phyloP scores from a whole-genome alignment of 2,888 invertebrate species.

The Pasiphila rectangulata region DNA sequence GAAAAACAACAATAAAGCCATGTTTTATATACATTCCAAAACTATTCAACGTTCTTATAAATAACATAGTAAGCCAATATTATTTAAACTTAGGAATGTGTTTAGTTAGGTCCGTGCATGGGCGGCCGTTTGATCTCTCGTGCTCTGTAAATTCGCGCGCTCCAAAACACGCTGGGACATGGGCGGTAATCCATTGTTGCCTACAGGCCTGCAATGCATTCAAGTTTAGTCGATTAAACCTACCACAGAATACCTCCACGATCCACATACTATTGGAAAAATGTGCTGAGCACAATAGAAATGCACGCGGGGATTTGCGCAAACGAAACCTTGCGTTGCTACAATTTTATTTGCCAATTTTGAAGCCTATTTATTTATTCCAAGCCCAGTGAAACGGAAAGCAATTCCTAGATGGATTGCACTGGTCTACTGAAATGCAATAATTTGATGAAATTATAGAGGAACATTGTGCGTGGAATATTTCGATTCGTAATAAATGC shows the following conservation, averaged over 20 bases:
- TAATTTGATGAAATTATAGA: constrained; percentile 10
- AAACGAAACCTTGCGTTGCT: constrained; percentile 45
- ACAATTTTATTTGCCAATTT: constrained; percentile 35
- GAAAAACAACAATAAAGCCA: neutral
- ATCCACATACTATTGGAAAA: constrained; percentile 51
- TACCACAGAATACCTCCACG: constrained; percentile 53
- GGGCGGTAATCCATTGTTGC: constrained; percentile 56
- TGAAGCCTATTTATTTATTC: constrained; percentile 29
- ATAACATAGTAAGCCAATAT: constrained; percentile 25
- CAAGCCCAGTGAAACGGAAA: constrained; percentile 7
- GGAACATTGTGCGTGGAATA: constrained; percentile 3
- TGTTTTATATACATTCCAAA: too few species aligned
- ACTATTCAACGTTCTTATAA: too few species aligned
- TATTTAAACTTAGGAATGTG: constrained; percentile 30
- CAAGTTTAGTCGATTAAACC: constrained; percentile 62
- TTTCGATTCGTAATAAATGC: constrained; percentile 27
- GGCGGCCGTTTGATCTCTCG: constrained; percentile 39
- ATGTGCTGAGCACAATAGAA: constrained; percentile 49
- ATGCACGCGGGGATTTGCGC: constrained; percentile 46
- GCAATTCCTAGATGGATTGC: constrained; percentile 16
- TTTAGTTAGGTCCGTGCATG: too few species aligned
- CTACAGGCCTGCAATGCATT: constrained; percentile 50
- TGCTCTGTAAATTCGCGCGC: constrained; percentile 42
- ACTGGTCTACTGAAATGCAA: constrained; percentile 5
- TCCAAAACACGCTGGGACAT: constrained; percentile 39